Evolutionary conservation across 2,113 vertebrate genomes (phyloP).

Genomic region (Onychorhynchus coronatus): DNA sequence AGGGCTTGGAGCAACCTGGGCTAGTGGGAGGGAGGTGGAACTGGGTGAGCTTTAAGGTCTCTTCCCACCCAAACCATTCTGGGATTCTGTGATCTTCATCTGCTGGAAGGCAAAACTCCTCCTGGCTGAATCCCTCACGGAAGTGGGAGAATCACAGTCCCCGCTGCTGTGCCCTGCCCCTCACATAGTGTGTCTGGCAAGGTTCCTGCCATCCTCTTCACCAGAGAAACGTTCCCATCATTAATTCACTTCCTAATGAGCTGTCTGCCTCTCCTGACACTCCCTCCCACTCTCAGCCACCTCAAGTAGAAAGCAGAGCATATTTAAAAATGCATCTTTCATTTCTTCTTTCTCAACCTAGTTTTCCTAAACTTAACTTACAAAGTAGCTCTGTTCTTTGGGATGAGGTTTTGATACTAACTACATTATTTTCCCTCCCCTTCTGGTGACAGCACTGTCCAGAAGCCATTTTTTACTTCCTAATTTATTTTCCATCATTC

Average conservation of each 20-base stretch:
- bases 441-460: not conserved
- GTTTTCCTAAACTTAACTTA: not conserved
- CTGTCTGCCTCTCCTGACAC: constrained; percentile 30
- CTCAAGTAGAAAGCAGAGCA: not conserved
- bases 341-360: not conserved
- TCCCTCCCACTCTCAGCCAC: constrained; percentile 42
- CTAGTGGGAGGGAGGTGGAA: not conserved
- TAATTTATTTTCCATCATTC: not conserved
- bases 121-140: not conserved
- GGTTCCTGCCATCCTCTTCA: not conserved
- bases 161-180: not conserved
- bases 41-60: not conserved
- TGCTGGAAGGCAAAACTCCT: not conserved
- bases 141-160: not conserved
- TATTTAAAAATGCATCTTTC: not conserved
- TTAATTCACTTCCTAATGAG: constrained; percentile 8
- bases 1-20: not conserved
- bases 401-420: not conserved
- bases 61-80: not conserved
- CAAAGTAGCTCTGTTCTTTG: not conserved
- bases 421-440: not conserved
- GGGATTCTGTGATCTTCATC: not conserved
- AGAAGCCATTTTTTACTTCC: not conserved
- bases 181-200: not conserved
- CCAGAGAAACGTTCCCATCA: not conserved